Conservation (phyloP, 2,888 invertebrate species). For the Plemyria rubiginata region DNA sequence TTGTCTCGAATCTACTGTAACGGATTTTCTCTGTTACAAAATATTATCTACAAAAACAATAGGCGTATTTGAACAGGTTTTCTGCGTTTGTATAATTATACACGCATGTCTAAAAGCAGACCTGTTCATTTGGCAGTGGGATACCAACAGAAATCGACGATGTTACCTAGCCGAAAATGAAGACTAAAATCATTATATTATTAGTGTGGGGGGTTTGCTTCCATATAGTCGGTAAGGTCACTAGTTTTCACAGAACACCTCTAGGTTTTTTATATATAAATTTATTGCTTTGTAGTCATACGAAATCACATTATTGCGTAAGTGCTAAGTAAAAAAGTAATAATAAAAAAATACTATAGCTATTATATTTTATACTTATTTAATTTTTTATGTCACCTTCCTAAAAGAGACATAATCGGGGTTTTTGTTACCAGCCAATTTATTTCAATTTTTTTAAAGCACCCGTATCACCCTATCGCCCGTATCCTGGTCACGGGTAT, state of each 20-base stretch:
- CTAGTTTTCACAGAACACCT: not conserved
- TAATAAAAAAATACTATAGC: too few relatives aligned
- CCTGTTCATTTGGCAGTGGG: conserved; percentile 19
- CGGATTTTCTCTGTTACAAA: conserved; percentile 18
- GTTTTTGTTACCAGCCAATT: not conserved
- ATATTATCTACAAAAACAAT: conserved; percentile 20
- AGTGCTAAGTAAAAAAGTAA: too few relatives aligned
- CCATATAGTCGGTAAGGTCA: conserved; percentile 22
- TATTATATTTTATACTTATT: too few relatives aligned
- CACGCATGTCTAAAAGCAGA: conserved; percentile 8
- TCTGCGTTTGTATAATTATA: conserved; percentile 19
- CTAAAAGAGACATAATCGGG: too few relatives aligned
- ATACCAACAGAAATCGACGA: conserved; percentile 9
- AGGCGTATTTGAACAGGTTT: conserved; percentile 30
- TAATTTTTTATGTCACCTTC: too few relatives aligned
- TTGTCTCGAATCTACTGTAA: conserved; percentile 4
- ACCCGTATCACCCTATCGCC: conserved; percentile 7
- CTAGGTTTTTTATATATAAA: too few relatives aligned
- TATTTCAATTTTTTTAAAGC: conserved; percentile 9
- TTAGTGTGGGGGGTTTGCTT: conserved; percentile 10
- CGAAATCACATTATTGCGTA: too few relatives aligned
- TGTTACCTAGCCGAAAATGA: conserved; percentile 24
- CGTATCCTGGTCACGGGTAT: conserved; percentile 1
- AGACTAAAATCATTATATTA: conserved; percentile 16
- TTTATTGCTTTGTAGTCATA: too few relatives aligned